Base-by-base conservation (phyloP, 2,113 vertebrate species). In the Protobothrops flavoviridis region DNA sequence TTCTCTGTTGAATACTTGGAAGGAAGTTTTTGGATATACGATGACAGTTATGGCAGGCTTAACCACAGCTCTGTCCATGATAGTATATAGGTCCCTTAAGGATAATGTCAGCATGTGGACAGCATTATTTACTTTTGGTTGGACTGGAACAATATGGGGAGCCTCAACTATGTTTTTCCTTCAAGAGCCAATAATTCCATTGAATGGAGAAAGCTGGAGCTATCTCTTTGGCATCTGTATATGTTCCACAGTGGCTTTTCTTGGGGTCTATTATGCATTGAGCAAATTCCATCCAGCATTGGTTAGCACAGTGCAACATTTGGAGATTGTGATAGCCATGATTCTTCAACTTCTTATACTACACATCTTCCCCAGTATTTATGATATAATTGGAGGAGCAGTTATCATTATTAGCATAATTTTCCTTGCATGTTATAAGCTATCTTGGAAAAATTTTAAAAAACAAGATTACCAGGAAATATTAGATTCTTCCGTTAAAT, bases 51-150 rank as follows among this genome's bases (percentile, higher is more conserved):
- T 98, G 99, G 99, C 99, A 2, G 99, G 99, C 48, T 96, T 99
- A 96, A 99, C 99, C 24, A 99, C 99, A 0, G 99, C 99, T 90
- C 98, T 99, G 90, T 99, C 99, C 94, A 99, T 99, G 99, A 99
- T 99, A 93, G 97, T 99, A 85, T 99, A 99, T 93, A 98, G 99
- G 92, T 99, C 99, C 95, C 99, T 99, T 94, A 99, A 98, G 96
- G 99, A 99, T 94, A 98, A 98, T 1, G 98, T 99, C 95, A 99
- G 99, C 98, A 99, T 99, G 99, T 99, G 99, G 99, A 99, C 98
- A 0, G 99, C 99, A 0, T 98, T 99, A 24, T 99, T 99, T 97
- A 99, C 99, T 57, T 99, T 99, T 45, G 99, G 99, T 59, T 99
- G 99, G 99, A 99, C 98, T 0, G 99, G 99, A 96, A 99, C 98